Evolutionary conservation across 2,797 vertebrate species (phyloP).

Genomic region (Masticophis lateralis): DNA sequence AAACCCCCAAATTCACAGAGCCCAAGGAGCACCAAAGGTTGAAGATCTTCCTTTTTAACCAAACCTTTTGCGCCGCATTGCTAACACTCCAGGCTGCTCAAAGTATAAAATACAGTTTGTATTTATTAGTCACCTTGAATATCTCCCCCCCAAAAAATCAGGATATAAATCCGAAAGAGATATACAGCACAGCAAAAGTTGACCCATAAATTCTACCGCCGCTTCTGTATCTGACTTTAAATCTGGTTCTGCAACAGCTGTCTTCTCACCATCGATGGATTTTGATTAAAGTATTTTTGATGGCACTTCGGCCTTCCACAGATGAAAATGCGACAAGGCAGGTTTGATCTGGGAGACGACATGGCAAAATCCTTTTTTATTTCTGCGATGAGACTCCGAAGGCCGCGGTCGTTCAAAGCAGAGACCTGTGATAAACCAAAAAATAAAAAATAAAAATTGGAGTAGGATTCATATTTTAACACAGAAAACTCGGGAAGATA

Average conservation of each 20-base stretch:
- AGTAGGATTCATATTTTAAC: too few species aligned
- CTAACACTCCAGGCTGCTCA: background rate
- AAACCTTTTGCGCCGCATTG: background rate
- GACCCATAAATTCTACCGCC: background rate
- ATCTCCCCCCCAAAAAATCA: background rate
- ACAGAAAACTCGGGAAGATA: too few species aligned
- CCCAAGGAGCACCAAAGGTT: background rate
- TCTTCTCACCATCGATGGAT: background rate
- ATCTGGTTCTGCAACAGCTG: background rate
- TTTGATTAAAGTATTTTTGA: background rate
- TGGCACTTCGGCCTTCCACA: background rate
- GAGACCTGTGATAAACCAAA: background rate
- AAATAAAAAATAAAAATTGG: too few species aligned
- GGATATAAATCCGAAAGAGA: background rate
- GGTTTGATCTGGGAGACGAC: background rate
- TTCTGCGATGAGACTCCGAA: background rate
- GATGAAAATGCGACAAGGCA: background rate
- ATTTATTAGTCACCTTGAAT: background rate
- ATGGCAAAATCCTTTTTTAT: background rate
- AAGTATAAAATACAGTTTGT: background rate
- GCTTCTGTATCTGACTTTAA: background rate
- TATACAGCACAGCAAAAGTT: background rate
- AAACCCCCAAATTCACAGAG: too few species aligned
- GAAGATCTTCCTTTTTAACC: background rate
- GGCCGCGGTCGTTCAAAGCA: background rate